Evolutionary conservation across 2,888 invertebrate species (phyloP).

Genomic region (Imbricaverruca yamaguchii): DNA sequence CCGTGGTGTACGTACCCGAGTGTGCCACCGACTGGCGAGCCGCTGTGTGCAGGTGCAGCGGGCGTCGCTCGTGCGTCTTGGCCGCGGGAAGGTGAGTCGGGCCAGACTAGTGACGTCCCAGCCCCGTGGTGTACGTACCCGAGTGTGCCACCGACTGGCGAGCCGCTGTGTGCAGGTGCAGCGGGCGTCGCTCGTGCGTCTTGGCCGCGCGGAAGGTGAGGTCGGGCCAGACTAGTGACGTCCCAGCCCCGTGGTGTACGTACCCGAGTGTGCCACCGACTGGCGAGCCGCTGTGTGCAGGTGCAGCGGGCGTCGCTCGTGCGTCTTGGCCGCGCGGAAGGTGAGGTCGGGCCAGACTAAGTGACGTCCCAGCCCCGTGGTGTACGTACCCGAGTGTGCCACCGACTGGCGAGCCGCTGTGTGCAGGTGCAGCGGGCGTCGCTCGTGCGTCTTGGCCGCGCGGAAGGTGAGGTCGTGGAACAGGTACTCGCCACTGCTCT

Average conservation of each 20-base stretch:
- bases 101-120: too few relatives aligned
- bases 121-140: not conserved
- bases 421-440: slow-evolving; percentile 38
- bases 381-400: slow-evolving; percentile 29
- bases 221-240: too few relatives aligned
- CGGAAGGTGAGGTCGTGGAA: slow-evolving; percentile 40
- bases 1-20: not conserved
- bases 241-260: not conserved
- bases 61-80: slow-evolving; percentile 38
- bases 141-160: slow-evolving; percentile 36
- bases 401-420: slow-evolving; percentile 39
- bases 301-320: slow-evolving; percentile 38
- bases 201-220: slow-evolving; percentile 39
- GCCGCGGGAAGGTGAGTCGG: too few relatives aligned
- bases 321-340: slow-evolving; percentile 38
- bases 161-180: slow-evolving; percentile 39
- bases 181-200: slow-evolving; percentile 38
- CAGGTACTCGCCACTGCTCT: slow-evolving; percentile 40
- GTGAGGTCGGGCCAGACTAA: slow-evolving; percentile 40
- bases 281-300: slow-evolving; percentile 39
- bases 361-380: not conserved
- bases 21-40: slow-evolving; percentile 37
- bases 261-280: slow-evolving; percentile 33
- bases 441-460: slow-evolving; percentile 37
- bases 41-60: slow-evolving; percentile 39